Conservation (phyloP, 2,113 vertebrate genomes). For the Catharus fuscescens region DNA sequence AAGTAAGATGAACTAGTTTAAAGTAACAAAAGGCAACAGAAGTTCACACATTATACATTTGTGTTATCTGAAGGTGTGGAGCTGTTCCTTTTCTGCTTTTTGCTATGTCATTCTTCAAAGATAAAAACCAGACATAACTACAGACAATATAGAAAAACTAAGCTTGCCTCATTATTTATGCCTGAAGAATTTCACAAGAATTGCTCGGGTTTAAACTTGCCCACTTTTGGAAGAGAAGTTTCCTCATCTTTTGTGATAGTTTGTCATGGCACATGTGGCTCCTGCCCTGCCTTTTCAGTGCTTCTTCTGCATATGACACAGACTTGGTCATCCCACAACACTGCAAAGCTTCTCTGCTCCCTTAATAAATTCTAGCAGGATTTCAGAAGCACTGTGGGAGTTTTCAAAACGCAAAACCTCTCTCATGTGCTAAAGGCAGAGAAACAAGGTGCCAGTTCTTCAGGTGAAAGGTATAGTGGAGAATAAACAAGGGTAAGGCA, state of each 20-base stretch:
- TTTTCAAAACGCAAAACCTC: background rate
- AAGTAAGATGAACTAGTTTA: background rate
- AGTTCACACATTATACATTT: background rate
- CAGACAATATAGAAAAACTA: background rate
- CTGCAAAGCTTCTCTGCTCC: background rate
- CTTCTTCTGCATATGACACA: background rate
- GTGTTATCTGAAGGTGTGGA: background rate
- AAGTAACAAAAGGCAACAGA: background rate
- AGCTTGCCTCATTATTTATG: background rate
- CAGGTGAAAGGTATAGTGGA: background rate
- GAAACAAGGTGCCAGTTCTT: background rate
- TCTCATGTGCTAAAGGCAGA: background rate
- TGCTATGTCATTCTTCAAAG: background rate
- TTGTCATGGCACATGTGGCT: background rate
- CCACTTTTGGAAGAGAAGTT: background rate
- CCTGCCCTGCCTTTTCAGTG: background rate
- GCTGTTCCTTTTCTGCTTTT: background rate
- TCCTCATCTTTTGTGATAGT: background rate
- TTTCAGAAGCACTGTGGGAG: background rate
- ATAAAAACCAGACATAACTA: background rate
- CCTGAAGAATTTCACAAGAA: conserved; percentile 26
- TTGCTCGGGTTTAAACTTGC: conserved; percentile 1
- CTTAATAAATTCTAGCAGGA: background rate
- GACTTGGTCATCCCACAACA: background rate
- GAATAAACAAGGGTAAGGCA: background rate